Evolutionary conservation across 2,113 vertebrate genomes (phyloP).

Genomic region (Dromiciops gliroides): DNA sequence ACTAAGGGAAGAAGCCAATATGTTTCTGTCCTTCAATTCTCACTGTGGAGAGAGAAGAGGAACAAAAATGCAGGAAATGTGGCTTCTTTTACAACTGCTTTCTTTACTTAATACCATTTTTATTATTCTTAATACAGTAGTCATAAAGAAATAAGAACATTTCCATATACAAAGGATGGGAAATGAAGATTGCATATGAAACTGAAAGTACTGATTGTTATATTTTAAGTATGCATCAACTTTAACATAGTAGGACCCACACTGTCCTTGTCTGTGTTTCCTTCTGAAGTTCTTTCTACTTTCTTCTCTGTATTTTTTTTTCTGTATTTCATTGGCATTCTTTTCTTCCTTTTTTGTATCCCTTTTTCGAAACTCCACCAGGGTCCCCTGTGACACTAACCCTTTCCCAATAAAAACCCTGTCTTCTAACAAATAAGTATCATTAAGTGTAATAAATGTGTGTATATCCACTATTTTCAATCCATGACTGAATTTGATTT

Average conservation of each 20-base stretch:
- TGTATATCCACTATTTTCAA: not conserved
- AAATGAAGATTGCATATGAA: not conserved
- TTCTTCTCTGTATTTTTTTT: not conserved
- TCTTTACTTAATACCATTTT: no score
- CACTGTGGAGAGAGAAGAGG: conserved; percentile 43
- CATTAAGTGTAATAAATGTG: not conserved
- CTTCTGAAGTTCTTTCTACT: not conserved
- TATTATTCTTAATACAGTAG: no score
- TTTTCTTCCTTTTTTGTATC: not conserved
- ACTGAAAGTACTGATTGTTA: not conserved
- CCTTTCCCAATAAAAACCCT: not conserved
- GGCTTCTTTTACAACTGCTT: not conserved
- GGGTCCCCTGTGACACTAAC: not conserved
- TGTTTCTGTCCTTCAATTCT: not conserved
- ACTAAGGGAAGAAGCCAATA: not conserved
- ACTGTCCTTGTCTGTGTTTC: not conserved
- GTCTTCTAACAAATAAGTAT: not conserved
- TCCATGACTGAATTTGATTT: not conserved
- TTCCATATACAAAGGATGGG: not conserved
- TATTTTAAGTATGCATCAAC: not conserved
- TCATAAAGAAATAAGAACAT: not conserved
- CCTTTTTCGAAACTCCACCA: not conserved
- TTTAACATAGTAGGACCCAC: not conserved
- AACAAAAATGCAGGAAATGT: conserved; percentile 50
- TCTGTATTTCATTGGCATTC: not conserved